Conservation (phyloP, 2,888 invertebrate genomes). For the Onthophagus sagittarius region DNA sequence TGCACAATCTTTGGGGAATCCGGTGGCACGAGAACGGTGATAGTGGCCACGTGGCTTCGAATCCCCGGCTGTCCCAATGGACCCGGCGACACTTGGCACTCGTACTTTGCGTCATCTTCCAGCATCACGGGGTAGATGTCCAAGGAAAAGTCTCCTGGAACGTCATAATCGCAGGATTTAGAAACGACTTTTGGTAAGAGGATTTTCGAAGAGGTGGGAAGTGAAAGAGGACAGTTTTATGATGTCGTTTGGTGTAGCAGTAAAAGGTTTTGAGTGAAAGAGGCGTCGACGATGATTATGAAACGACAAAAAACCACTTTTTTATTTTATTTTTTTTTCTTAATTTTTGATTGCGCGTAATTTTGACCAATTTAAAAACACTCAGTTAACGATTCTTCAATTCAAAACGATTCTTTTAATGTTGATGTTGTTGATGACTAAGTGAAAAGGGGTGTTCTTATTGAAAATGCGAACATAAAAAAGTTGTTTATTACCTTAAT, state of each 20-base stretch:
- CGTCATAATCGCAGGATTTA: background rate
- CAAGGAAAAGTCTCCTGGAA: constrained; percentile 84
- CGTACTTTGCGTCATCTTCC: constrained; percentile 90
- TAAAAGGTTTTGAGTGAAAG: background rate
- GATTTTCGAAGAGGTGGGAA: background rate
- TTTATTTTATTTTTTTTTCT: background rate
- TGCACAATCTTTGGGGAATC: constrained; percentile 85
- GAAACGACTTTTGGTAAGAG: background rate
- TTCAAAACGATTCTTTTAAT: background rate
- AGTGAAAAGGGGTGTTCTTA: background rate
- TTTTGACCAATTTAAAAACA: background rate
- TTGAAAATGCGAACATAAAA: no score
- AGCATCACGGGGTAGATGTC: constrained; percentile 86
- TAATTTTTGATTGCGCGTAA: background rate
- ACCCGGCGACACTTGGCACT: constrained; percentile 90
- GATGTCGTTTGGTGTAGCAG: background rate
- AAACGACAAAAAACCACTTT: background rate
- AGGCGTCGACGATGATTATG: background rate
- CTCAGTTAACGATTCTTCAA: no score
- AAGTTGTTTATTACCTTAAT: no score
- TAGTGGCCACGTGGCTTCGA: constrained; percentile 78
- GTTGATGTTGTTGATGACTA: background rate
- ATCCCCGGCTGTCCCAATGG: constrained; percentile 74
- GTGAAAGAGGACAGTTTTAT: background rate
- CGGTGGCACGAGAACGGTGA: constrained; percentile 87